Conservation (phyloP, 1,140 invertebrate genomes). For the Acromyrmex heyeri region DNA sequence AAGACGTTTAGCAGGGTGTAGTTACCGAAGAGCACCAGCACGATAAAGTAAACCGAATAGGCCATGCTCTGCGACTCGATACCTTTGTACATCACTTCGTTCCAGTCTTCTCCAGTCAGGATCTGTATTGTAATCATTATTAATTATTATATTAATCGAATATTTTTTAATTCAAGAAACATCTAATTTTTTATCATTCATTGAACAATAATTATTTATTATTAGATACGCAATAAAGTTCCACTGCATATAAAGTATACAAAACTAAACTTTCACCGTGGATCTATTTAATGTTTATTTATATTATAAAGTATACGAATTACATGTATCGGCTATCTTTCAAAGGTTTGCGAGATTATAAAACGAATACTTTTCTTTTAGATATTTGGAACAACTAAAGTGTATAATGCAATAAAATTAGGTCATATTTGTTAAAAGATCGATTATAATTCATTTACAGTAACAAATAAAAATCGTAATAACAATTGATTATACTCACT, state of each 20-base stretch:
- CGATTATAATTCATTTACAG: neutral
- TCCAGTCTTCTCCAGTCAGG: conserved; percentile 99
- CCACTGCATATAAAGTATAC: neutral
- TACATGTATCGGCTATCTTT: neutral
- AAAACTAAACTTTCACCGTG: neutral
- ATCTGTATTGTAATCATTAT: conserved; percentile 89
- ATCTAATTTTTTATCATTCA: neutral
- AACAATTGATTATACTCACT: conserved; percentile 87
- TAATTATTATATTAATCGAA: neutral
- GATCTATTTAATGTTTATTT: neutral
- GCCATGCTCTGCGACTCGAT: conserved; percentile 99
- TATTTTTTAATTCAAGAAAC: neutral
- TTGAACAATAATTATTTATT: neutral
- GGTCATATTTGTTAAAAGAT: neutral
- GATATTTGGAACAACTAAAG: neutral
- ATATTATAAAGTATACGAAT: conserved; percentile 11
- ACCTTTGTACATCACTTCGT: conserved; percentile 99
- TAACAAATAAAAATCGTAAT: neutral
- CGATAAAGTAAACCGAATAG: conserved; percentile 99
- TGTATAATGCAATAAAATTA: neutral
- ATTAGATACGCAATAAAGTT: neutral
- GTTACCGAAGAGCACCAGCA: conserved; percentile 99
- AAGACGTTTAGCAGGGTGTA: conserved; percentile 99
- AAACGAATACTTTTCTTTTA: neutral
- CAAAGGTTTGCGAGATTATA: neutral